These are phyloP conservation scores for Arrhopalites spinosus DNA, from an alignment of 2,888 invertebrate genomes.

Conservation along the genomic window DNA sequence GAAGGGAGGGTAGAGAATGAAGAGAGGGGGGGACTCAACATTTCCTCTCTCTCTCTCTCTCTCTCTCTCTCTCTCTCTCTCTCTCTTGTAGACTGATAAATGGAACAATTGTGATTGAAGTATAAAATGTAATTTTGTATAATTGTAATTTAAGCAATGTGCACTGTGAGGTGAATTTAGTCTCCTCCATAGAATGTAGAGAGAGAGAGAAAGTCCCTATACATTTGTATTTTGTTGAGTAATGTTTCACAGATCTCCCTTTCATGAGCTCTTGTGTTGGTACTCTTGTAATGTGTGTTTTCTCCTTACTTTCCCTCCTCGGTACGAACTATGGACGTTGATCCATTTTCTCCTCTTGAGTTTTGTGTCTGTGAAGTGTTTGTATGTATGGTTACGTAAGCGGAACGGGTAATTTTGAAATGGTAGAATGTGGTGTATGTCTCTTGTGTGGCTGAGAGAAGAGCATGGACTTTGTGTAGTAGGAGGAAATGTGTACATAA, in stretches of 20 bases:
- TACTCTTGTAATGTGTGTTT: not conserved
- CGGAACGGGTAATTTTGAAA: constrained; percentile 28
- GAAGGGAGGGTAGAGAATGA: no score
- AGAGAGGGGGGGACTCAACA: no score
- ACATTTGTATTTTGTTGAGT: constrained; percentile 3
- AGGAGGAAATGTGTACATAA: constrained; percentile 10
- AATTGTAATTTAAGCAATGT: not conserved
- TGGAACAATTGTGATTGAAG: not conserved
- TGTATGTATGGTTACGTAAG: constrained; percentile 28
- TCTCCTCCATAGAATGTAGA: no score
- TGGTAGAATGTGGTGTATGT: not conserved
- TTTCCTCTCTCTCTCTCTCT: constrained; percentile 3
- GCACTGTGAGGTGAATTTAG: no score
- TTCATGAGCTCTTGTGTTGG: not conserved
- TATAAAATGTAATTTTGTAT: not conserved
- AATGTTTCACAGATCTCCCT: constrained; percentile 7
- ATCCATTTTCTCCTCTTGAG: constrained; percentile 7
- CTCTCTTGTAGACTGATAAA: not conserved
- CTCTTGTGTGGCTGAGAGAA: not conserved
- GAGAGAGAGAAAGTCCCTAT: not conserved
- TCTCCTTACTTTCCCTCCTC: not conserved
- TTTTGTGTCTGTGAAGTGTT: constrained; percentile 22
- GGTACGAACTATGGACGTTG: not conserved
- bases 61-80: not conserved
- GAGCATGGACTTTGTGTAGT: not conserved